A percentile compares a stretch with the other conserved stretches of the same genome.
phyloP scores from a whole-genome alignment of 1,140 invertebrate species.

The Trachymyrmex septentrionalis region DNA sequence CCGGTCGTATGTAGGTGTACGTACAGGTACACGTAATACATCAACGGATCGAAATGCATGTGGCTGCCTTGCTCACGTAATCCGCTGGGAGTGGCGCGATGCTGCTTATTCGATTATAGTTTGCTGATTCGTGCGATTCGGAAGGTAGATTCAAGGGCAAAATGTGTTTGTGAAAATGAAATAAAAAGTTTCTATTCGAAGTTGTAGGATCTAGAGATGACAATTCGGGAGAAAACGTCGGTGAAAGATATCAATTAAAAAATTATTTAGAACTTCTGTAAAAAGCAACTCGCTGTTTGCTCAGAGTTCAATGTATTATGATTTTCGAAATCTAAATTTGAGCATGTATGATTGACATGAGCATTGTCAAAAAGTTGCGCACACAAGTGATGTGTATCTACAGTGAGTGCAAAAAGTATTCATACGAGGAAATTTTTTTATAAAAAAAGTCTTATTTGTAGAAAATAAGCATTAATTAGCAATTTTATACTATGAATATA shows the following conservation, averaged over 20 bases:
- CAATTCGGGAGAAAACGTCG: background rate
- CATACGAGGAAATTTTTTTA: too few relatives aligned
- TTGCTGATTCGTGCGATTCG: conserved; percentile 7
- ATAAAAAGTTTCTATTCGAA: background rate
- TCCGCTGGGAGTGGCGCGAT: conserved; percentile 74
- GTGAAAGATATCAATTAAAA: background rate
- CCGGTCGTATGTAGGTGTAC: conserved; percentile 63
- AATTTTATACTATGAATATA: too few relatives aligned
- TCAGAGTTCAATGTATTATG: background rate
- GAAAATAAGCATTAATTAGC: too few relatives aligned
- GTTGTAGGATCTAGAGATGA: background rate
- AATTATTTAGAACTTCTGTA: background rate
- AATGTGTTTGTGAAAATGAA: background rate
- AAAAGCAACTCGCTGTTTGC: background rate
- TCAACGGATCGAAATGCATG: conserved; percentile 66
- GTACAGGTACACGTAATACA: conserved; percentile 72
- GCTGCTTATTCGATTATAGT: conserved; percentile 58
- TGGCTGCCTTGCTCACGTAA: conserved; percentile 69
- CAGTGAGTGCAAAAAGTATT: too few relatives aligned
- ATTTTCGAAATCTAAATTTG: background rate
- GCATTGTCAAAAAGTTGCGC: too few relatives aligned
- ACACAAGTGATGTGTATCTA: too few relatives aligned
- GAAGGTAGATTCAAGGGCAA: conserved; percentile 17
- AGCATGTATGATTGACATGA: too few relatives aligned
- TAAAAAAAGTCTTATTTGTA: too few relatives aligned